Conservation (phyloP, 2,888 invertebrate genomes). For the Cataglyphis livida region DNA sequence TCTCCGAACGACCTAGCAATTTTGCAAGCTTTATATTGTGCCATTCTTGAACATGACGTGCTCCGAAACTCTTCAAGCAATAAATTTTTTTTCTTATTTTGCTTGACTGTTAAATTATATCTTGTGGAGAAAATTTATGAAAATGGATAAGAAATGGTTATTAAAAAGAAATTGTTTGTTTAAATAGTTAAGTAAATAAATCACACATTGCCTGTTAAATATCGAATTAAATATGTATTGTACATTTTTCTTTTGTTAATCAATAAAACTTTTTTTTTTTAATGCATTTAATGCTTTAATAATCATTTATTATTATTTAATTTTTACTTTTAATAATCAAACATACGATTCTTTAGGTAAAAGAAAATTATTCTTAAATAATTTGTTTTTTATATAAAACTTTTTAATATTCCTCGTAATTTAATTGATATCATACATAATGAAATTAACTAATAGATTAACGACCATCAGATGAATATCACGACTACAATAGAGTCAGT, state of each 20-base stretch:
- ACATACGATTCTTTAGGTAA: not conserved
- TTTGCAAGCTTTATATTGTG: constrained; percentile 48
- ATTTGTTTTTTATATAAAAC: not conserved
- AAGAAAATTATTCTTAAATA: not conserved
- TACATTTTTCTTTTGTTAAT: not conserved
- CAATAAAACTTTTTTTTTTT: not conserved
- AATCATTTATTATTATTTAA: not conserved
- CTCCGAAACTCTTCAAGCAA: constrained; percentile 64
- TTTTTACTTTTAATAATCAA: not conserved
- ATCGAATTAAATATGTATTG: not conserved
- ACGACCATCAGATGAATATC: not conserved
- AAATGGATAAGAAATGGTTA: not conserved
- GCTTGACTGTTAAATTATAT: constrained; percentile 58
- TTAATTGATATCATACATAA: not conserved
- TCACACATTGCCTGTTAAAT: not conserved
- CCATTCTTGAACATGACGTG: constrained; percentile 54
- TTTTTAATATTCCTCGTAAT: not conserved
- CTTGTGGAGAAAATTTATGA: not conserved
- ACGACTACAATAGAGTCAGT: not conserved
- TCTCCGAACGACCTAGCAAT: constrained; percentile 31
- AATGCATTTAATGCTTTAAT: not conserved
- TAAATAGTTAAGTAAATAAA: not conserved
- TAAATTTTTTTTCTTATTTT: constrained; percentile 62
- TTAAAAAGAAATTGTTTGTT: not conserved
- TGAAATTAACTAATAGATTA: not conserved